Evolutionary conservation across 2,113 vertebrate species (phyloP), one percentile per base, ranked within the genome.

Genomic region (Solea solea): DNA sequence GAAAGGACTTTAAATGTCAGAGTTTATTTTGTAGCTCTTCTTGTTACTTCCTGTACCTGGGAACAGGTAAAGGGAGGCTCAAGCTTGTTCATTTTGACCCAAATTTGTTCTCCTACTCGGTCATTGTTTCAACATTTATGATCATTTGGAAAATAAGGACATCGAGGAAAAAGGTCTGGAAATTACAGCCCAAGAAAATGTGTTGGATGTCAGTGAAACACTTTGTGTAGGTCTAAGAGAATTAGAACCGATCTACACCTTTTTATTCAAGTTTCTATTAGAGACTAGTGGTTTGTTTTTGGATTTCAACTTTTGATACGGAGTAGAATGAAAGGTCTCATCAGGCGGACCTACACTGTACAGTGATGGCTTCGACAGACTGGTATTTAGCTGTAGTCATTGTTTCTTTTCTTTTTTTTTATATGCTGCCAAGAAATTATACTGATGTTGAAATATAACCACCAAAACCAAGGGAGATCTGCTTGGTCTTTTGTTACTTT

Each of bases 401-500:
- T 88, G 78, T 90, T 85, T 89, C 62, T 77, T 84, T 87, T 82
- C 79, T 81, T 83, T 89, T 77, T 77, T 91, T 94, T 90, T 93
- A 94, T 94, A 93, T 92, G 84, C 89, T 93, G 90, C 90, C 89
- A 90, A 92, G 91, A 92, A 91, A 93, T 88, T 83, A 90, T 91
- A 86, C 89, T 87, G 87, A 92, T 93, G 88, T 91, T 93, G 74
- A 94, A 94, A 93, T 94, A 94, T 94, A 94, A 92, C 86, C 84
- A 86, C 88, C 80, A 88, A 92, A 93, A 87, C 79, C 84, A 90
- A 85, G 80, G 69, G 74, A 80, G 52, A 50, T 72, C 79, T 76
- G 78, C 69, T 86, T 86, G 62, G 84, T 89, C 68, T 84, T 80
- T 82, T 84, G 53, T 85, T 74, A 42, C n/a, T 74, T 40, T 28